Conservation (phyloP, 2,113 vertebrate species). For the Oriolus oriolus region DNA sequence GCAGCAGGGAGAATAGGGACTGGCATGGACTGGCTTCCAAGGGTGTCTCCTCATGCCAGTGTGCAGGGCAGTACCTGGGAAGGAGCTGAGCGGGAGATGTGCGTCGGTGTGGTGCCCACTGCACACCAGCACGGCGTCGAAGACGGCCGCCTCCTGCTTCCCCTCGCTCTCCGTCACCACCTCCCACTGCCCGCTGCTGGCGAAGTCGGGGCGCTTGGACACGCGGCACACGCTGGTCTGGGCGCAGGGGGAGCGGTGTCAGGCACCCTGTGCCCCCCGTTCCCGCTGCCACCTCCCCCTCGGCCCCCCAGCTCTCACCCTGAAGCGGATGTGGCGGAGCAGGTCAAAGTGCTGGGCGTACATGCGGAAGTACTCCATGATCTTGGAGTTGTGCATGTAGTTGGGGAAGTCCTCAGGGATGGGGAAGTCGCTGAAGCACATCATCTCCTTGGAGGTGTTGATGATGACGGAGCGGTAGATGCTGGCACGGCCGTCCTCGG, state of each 20-base stretch:
- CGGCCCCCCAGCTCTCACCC: constrained; percentile 58
- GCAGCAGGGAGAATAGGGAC: background rate
- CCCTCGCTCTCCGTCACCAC: constrained; percentile 73
- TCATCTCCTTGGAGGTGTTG: constrained; percentile 92
- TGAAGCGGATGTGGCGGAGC: constrained; percentile 75
- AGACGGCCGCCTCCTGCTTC: constrained; percentile 72
- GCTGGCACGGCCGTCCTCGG: constrained; percentile 68
- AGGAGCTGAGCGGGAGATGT: constrained; percentile 71
- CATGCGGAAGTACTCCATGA: constrained; percentile 83
- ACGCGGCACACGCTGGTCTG: constrained; percentile 82
- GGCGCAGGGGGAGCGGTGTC: background rate
- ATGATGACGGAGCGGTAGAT: constrained; percentile 82
- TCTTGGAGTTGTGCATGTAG: constrained; percentile 75
- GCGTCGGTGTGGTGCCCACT: constrained; percentile 79
- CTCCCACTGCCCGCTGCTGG: constrained; percentile 84
- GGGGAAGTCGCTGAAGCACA: constrained; percentile 90
- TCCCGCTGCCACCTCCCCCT: rapidly evolving
- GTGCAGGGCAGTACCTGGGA: constrained; percentile 71
- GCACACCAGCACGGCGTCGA: constrained; percentile 87
- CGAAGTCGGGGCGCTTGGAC: constrained; percentile 76
- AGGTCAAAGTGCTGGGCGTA: constrained; percentile 83
- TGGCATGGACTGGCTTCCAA: background rate
- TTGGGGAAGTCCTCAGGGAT: constrained; percentile 85
- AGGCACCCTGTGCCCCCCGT: background rate
- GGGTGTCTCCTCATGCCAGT: rapidly evolving